Evolutionary conservation across 2,797 vertebrate species (phyloP).

Genomic region (Echeneis naucrates): DNA sequence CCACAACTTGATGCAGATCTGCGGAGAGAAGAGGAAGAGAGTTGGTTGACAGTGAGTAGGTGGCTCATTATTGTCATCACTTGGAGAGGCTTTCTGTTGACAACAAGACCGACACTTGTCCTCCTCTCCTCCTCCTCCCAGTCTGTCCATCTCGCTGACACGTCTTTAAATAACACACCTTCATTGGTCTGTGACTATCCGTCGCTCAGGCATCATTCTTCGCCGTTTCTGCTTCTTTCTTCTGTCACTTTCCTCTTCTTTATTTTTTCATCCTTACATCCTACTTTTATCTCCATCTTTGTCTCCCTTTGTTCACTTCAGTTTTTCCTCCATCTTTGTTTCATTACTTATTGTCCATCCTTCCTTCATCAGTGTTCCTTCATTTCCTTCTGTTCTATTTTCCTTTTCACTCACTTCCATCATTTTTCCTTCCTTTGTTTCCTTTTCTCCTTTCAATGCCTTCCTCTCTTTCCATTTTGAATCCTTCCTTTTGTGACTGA

Average conservation of each 20-base stretch:
- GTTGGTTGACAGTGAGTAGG: conserved; percentile 75
- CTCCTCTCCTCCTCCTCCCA: conserved; percentile 60
- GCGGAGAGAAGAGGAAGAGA: conserved; percentile 50
- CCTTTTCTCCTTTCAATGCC: too few relatives aligned
- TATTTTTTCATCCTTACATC: too few relatives aligned
- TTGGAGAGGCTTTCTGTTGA: conserved; percentile 78
- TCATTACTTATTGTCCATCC: neutral
- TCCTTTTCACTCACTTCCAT: neutral
- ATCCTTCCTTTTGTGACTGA: neutral
- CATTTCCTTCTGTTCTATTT: too few relatives aligned
- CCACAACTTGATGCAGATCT: conserved; percentile 38
- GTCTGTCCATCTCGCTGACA: conserved; percentile 67
- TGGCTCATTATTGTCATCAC: conserved; percentile 76
- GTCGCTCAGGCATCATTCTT: conserved; percentile 9
- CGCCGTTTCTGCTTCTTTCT: neutral
- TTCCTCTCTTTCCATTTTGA: neutral
- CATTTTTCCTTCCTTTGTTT: too few relatives aligned
- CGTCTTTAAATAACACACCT: conserved; percentile 76
- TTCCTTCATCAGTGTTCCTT: too few relatives aligned
- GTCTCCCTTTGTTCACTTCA: too few relatives aligned
- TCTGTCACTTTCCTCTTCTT: neutral
- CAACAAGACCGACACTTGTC: conserved; percentile 74
- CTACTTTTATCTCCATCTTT: too few relatives aligned
- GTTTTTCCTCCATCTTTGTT: too few relatives aligned
- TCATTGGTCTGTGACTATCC: conserved; percentile 32